phyloP scores from a whole-genome alignment of 2,888 invertebrate species.

The Drosophila yooni region DNA sequence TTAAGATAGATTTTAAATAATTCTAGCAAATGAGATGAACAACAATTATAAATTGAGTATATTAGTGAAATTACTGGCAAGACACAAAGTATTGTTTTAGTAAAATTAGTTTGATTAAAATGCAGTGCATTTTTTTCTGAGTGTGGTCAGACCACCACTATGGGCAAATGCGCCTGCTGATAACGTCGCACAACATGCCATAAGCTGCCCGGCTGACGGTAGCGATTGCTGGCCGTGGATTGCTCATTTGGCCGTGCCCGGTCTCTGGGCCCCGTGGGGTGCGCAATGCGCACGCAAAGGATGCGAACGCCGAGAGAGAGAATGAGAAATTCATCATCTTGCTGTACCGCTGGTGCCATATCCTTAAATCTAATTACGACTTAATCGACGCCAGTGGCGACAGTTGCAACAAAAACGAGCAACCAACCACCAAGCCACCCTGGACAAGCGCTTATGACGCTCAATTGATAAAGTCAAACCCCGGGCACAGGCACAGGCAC shows the following conservation, averaged over 20 bases:
- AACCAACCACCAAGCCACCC: conserved; percentile 64
- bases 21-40: too few species aligned
- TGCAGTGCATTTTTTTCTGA: neutral
- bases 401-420: conserved; percentile 73
- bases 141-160: conserved; percentile 24
- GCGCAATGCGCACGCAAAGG: conserved; percentile 45
- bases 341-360: conserved; percentile 83
- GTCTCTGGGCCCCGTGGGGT: conserved; percentile 67
- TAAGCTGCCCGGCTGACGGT: conserved; percentile 65
- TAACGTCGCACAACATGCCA: conserved; percentile 80
- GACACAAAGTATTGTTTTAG: fast-evolving
- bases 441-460: conserved; percentile 76
- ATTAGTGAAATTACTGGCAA: too few species aligned
- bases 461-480: conserved; percentile 84
- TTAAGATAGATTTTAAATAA: neutral
- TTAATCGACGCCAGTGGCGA: conserved; percentile 85
- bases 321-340: conserved; percentile 82
- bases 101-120: neutral
- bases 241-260: conserved; percentile 75
- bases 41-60: too few species aligned
- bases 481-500: conserved; percentile 62
- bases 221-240: conserved; percentile 52
- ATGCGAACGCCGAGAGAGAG: conserved; percentile 18
- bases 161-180: conserved; percentile 60
- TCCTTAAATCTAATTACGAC: conserved; percentile 85